phyloP scores from a whole-genome alignment of 1,140 invertebrate species.

The Psilanteris sp. region DNA sequence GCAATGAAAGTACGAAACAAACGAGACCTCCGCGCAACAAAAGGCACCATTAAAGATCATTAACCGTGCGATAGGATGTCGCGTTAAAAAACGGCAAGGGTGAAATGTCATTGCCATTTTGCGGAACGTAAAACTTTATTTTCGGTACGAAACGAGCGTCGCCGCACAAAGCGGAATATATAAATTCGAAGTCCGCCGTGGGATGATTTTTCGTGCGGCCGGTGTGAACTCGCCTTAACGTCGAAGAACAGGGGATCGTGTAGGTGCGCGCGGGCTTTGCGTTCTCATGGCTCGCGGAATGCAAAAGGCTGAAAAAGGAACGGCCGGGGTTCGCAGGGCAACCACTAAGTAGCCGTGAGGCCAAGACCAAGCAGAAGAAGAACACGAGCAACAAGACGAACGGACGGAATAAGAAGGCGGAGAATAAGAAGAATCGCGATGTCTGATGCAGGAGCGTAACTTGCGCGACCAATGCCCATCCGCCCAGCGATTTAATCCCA shows the following conservation, averaged over 20 bases:
- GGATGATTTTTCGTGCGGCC: not conserved
- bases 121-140: no score
- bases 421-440: conserved; percentile 48
- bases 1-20: no score
- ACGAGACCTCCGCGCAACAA: no score
- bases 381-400: conserved; percentile 55
- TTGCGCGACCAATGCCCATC: conserved; percentile 33
- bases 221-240: conserved; percentile 51
- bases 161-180: no score
- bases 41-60: no score
- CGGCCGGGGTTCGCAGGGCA: conserved; percentile 68
- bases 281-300: conserved; percentile 71
- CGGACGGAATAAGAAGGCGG: conserved; percentile 47
- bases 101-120: no score
- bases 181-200: not conserved
- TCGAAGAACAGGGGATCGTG: conserved; percentile 62
- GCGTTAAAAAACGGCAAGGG: no score
- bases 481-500: conserved; percentile 15
- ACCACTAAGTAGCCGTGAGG: conserved; percentile 67
- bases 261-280: conserved; percentile 64
- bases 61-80: no score
- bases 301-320: conserved; percentile 73
- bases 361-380: conserved; percentile 50
- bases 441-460: conserved; percentile 61
- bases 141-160: no score